A percentile compares a stretch with the other conserved stretches of the same genome.
Conservation (phyloP, 2,797 vertebrate genomes). For the Anguilla megastoma region DNA sequence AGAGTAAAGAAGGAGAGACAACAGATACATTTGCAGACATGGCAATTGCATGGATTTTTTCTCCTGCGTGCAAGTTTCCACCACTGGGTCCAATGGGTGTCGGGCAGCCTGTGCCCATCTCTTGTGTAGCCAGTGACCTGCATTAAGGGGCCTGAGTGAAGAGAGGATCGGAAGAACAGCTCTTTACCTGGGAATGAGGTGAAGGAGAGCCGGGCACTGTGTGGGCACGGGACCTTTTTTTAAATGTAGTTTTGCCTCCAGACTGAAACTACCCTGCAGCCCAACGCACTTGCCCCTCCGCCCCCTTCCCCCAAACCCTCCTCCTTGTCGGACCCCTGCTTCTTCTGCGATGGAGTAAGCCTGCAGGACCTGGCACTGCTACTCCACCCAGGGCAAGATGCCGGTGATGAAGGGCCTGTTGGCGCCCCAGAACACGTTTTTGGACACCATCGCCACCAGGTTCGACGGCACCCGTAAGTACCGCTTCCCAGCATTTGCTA, state of each 20-base stretch:
- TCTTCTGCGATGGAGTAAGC: constrained; percentile 68
- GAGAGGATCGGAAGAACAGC: constrained; percentile 22
- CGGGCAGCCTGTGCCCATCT: background rate
- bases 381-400: constrained; percentile 69
- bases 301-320: constrained; percentile 32
- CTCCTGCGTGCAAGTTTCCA: constrained; percentile 20
- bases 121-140: constrained; percentile 39
- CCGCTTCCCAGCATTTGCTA: background rate
- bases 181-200: constrained; percentile 38
- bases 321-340: constrained; percentile 1
- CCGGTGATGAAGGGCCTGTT: constrained; percentile 82
- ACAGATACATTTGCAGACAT: constrained; percentile 30
- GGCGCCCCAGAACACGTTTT: constrained; percentile 80
- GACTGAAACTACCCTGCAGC: constrained; percentile 41
- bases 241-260: constrained; percentile 56
- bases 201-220: constrained; percentile 11
- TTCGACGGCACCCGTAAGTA: constrained; percentile 81
- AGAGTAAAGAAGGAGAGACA: constrained; percentile 27
- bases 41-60: constrained; percentile 33
- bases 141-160: background rate
- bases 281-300: constrained; percentile 32
- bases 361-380: constrained; percentile 52
- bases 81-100: constrained; percentile 13
- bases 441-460: constrained; percentile 78
- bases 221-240: constrained; percentile 39